Evolutionary conservation across 2,113 vertebrate genomes (phyloP).

Genomic region (Fregata magnificens): DNA sequence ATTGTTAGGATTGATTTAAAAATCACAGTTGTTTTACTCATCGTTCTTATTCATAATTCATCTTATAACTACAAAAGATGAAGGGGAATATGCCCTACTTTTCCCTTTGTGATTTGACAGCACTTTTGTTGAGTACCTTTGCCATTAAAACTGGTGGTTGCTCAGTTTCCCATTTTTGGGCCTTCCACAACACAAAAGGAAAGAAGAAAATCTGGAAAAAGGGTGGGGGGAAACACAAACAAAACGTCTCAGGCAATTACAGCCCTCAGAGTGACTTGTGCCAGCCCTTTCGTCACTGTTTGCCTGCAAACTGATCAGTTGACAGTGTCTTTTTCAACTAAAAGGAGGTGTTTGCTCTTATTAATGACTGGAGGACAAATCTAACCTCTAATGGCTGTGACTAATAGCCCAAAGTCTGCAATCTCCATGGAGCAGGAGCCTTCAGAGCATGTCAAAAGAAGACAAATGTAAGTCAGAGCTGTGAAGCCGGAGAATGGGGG

Average conservation of each 20-base stretch:
- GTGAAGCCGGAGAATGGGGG: background rate
- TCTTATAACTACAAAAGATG: background rate
- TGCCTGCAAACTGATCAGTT: background rate
- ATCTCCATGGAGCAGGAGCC: background rate
- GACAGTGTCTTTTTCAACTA: background rate
- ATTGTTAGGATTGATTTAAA: background rate
- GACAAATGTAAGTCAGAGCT: background rate
- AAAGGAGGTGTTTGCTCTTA: background rate
- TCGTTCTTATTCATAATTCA: slow-evolving; percentile 1
- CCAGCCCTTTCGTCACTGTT: background rate
- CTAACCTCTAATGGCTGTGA: background rate
- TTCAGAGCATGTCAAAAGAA: background rate
- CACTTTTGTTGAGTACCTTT: background rate
- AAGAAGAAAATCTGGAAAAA: background rate
- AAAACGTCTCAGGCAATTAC: background rate
- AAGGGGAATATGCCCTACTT: slow-evolving; percentile 2
- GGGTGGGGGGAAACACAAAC: background rate
- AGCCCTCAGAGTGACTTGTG: background rate
- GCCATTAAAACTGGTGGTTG: background rate
- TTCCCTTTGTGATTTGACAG: background rate
- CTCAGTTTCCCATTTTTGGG: background rate
- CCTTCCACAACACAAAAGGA: background rate
- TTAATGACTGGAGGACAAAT: background rate
- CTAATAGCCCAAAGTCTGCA: background rate
- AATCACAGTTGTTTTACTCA: slow-evolving; percentile 12